These are phyloP conservation scores for Bos indicus DNA, from an alignment of 2,113 vertebrate species.

Conservation along the genomic window DNA sequence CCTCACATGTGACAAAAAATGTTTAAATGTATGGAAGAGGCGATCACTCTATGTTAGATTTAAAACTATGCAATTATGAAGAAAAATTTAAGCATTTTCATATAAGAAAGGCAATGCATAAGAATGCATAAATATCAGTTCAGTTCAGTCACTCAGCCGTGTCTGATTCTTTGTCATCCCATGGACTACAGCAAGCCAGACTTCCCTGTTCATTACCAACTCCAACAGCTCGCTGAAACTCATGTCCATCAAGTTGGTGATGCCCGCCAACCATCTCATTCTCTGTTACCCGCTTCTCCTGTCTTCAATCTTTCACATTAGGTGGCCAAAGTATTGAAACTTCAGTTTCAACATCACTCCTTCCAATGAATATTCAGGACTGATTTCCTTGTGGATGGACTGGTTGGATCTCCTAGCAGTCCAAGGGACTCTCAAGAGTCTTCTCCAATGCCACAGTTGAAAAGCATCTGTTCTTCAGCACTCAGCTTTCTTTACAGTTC, in stretches of 20 bases:
- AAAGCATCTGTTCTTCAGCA: not conserved
- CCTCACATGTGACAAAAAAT: not conserved
- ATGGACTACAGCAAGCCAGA: not conserved
- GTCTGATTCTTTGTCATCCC: not conserved
- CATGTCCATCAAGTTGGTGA: not conserved
- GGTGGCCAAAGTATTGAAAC: not conserved
- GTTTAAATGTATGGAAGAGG: not conserved
- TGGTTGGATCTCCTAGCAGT: not conserved
- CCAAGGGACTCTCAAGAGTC: not conserved
- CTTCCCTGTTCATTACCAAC: not conserved
- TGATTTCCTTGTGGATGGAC: not conserved
- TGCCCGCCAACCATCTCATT: not conserved
- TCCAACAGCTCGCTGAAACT: not conserved
- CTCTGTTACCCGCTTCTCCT: not conserved
- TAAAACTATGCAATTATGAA: not conserved
- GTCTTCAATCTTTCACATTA: not conserved
- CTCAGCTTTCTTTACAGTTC: accelerated
- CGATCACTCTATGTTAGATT: not conserved
- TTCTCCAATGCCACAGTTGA: not conserved
- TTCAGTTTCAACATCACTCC: not conserved
- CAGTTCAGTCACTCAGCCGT: not conserved
- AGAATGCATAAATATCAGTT: not conserved
- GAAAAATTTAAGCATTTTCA: not conserved
- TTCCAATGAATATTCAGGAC: not conserved
- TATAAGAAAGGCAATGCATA: not conserved